Conservation (phyloP, 2,888 invertebrate species). For the Adelphocoris suturalis region DNA sequence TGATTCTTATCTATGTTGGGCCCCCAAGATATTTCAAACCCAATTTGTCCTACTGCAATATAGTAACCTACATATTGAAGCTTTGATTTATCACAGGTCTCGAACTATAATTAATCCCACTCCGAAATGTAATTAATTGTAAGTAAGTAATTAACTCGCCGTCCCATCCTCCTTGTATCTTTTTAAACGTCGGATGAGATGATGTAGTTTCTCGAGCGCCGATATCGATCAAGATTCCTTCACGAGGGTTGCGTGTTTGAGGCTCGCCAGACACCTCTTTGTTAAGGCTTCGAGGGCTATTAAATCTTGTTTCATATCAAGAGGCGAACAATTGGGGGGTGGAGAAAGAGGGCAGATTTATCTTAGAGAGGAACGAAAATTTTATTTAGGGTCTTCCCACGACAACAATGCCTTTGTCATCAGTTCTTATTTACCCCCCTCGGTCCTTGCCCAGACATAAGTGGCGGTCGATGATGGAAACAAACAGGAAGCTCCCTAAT, state of each 20-base stretch:
- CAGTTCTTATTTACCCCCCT: not conserved
- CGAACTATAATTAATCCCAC: too few species aligned
- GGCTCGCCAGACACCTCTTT: not conserved
- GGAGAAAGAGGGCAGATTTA: not conserved
- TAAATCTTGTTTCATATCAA: slow-evolving; percentile 35
- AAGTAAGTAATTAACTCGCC: too few species aligned
- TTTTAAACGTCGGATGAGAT: not conserved
- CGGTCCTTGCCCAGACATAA: not conserved
- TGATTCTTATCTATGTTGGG: too few species aligned
- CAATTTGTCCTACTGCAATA: too few species aligned
- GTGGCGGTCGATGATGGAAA: not conserved
- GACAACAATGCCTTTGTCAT: slow-evolving; percentile 30
- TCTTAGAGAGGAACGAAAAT: not conserved
- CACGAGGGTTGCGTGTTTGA: not conserved
- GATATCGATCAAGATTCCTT: slow-evolving; percentile 13
- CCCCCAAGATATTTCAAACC: too few species aligned
- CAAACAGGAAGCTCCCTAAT: not conserved
- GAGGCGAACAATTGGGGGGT: not conserved
- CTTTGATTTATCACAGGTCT: too few species aligned
- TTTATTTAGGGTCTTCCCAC: slow-evolving; percentile 15
- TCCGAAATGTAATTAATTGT: too few species aligned
- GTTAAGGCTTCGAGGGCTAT: slow-evolving; percentile 21
- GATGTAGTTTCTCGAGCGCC: not conserved
- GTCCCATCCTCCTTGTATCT: not conserved
- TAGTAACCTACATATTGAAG: too few species aligned